phyloP scores from a whole-genome alignment of 2,888 invertebrate genomes.

The Xestia c-nigrum region DNA sequence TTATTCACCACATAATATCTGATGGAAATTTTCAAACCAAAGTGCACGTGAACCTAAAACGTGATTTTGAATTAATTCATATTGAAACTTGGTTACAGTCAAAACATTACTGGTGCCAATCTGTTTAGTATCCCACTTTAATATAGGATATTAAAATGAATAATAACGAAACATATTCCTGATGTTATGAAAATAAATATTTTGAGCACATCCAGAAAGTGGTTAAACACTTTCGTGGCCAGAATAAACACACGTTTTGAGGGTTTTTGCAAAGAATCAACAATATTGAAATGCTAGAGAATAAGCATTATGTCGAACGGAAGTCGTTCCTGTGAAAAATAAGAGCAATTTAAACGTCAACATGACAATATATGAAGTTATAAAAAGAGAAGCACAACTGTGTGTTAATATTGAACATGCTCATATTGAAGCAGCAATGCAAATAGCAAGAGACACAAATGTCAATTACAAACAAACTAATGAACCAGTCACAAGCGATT shows the following conservation, averaged over 20 bases:
- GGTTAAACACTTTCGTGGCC: conserved; percentile 28
- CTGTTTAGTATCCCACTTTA: conserved; percentile 43
- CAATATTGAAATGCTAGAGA: not conserved
- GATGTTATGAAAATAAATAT: conserved; percentile 34
- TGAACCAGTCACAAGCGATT: conserved; percentile 21
- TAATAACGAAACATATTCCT: conserved; percentile 43
- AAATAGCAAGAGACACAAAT: not conserved
- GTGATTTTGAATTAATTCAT: conserved; percentile 61
- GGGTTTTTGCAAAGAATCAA: conserved; percentile 15
- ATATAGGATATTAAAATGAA: conserved; percentile 50
- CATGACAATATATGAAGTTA: not conserved
- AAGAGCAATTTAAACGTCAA: conserved; percentile 1
- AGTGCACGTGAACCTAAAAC: conserved; percentile 67
- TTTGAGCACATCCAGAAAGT: conserved; percentile 31
- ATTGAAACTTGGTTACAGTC: conserved; percentile 52
- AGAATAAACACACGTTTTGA: conserved; percentile 44
- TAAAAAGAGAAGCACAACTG: not conserved
- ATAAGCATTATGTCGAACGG: not conserved
- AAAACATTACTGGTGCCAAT: conserved; percentile 59
- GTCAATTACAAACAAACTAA: conserved; percentile 8
- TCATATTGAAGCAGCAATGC: conserved; percentile 5
- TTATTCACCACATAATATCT: conserved; percentile 58
- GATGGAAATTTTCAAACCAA: conserved; percentile 50
- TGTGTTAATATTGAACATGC: not conserved
- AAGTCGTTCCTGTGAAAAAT: not conserved